Conservation (phyloP, 2,797 vertebrate genomes). For the Platalea minor region DNA sequence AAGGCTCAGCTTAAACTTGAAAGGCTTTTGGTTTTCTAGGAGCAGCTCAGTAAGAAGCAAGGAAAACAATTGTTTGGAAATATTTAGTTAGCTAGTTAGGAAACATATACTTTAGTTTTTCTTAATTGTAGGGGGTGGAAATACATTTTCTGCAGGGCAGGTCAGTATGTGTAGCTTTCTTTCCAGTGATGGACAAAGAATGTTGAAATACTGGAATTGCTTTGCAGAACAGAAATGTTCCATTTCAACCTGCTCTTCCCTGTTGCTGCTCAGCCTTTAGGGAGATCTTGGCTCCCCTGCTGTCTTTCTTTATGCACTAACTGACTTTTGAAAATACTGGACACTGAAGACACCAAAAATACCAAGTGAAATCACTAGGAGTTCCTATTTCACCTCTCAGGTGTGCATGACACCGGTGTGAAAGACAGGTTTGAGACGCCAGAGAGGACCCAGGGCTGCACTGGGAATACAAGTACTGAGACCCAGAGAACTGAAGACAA, state of each 20-base stretch:
- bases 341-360: not conserved
- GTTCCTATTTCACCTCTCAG: not conserved
- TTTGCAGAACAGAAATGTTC: not conserved
- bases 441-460: not conserved
- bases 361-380: not conserved
- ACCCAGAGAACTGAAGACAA: not conserved
- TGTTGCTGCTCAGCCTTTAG: not conserved
- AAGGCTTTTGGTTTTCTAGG: not conserved
- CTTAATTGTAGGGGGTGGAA: not conserved
- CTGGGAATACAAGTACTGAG: not conserved
- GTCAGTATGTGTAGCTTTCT: not conserved
- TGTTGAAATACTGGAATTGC: not conserved
- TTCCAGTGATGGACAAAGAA: not conserved
- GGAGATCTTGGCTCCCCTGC: not conserved
- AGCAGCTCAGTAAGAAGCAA: not conserved
- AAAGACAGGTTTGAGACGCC: not conserved
- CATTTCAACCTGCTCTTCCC: not conserved
- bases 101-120: not conserved
- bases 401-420: rapidly evolving
- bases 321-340: not conserved
- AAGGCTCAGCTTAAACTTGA: not conserved
- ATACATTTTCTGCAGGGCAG: not conserved
- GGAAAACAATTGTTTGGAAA: not conserved
- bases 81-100: not conserved
- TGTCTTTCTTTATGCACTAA: not conserved